phyloP scores from a whole-genome alignment of 2,888 invertebrate genomes.

The Cactoblastis cactorum region DNA sequence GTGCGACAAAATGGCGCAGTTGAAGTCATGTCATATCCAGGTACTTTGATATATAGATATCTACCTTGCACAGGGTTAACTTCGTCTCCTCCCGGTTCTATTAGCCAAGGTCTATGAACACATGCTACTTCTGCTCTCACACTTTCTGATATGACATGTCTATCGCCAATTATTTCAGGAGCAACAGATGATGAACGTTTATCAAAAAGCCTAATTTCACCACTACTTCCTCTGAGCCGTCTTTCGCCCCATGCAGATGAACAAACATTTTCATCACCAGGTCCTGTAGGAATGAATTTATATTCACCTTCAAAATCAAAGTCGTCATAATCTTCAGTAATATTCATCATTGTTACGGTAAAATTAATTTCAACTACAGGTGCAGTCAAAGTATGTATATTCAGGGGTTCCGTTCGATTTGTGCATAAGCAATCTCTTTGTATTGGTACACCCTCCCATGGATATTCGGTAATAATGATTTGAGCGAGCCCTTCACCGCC shows the following conservation, averaged over 20 bases:
- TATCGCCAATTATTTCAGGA: slow-evolving; percentile 69
- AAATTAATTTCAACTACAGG: slow-evolving; percentile 86
- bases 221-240: slow-evolving; percentile 84
- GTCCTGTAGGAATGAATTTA: slow-evolving; percentile 80
- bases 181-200: slow-evolving; percentile 70
- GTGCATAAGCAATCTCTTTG: slow-evolving; percentile 87
- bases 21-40: slow-evolving; percentile 80
- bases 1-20: slow-evolving; percentile 81
- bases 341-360: slow-evolving; percentile 87
- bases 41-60: slow-evolving; percentile 85
- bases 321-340: slow-evolving; percentile 88
- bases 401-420: slow-evolving; percentile 82
- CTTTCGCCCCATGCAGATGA: slow-evolving; percentile 83
- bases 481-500: slow-evolving; percentile 79
- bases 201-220: slow-evolving; percentile 84
- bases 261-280: slow-evolving; percentile 80
- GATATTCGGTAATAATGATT: slow-evolving; percentile 83
- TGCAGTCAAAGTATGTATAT: slow-evolving; percentile 84
- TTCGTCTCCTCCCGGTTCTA: slow-evolving; percentile 87
- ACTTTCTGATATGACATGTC: slow-evolving; percentile 74
- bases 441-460: slow-evolving; percentile 83
- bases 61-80: slow-evolving; percentile 79
- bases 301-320: slow-evolving; percentile 88
- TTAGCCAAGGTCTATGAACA: slow-evolving; percentile 87
- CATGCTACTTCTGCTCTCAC: slow-evolving; percentile 80